Conservation (phyloP, 2,113 vertebrate species). For the Paracanthobrama guichenoti region DNA sequence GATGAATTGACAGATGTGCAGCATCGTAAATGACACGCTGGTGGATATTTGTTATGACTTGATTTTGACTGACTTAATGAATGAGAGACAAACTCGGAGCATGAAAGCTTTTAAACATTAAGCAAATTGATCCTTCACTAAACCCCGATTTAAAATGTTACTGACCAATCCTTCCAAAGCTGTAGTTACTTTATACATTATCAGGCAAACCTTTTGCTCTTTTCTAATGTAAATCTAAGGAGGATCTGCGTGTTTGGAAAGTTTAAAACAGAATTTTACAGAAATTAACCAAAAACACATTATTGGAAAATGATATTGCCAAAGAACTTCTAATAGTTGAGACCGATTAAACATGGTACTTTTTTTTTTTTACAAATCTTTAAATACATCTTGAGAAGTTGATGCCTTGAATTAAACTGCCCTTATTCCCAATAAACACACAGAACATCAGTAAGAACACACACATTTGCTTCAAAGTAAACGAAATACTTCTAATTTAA, state of each 20-base stretch:
- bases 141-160: neutral
- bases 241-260: neutral
- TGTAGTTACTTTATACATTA: neutral
- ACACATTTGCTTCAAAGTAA: neutral
- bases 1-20: neutral
- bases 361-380: neutral
- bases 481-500: neutral
- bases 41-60: conserved; percentile 12
- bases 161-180: neutral
- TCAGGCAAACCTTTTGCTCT: neutral
- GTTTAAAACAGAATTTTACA: neutral
- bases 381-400: neutral
- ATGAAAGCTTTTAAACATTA: neutral
- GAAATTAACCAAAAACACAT: neutral
- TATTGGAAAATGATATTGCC: neutral
- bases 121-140: neutral
- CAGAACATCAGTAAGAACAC: neutral
- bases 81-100: neutral
- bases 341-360: neutral
- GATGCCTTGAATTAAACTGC: neutral
- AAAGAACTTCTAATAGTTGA: neutral
- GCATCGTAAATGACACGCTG: neutral
- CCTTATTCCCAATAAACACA: neutral
- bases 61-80: neutral
- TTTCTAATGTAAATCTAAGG: neutral